phyloP scores from a whole-genome alignment of 2,113 vertebrate genomes.

The Callaeas wilsoni region DNA sequence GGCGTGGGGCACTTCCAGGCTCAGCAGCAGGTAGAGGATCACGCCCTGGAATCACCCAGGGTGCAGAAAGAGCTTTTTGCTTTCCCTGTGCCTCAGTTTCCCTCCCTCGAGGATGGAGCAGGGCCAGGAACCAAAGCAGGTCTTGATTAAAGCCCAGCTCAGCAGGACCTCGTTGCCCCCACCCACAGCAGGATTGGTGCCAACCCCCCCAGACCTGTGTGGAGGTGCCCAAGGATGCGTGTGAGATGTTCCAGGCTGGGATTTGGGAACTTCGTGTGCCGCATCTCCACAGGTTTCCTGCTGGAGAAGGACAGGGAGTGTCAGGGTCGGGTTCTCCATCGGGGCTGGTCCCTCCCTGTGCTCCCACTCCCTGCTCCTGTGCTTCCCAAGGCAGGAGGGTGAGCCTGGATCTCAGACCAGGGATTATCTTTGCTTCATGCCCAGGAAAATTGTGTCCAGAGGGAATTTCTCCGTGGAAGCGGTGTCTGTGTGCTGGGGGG shows the following conservation, averaged over 20 bases:
- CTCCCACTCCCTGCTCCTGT: background rate
- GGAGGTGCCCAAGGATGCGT: background rate
- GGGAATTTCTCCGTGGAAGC: background rate
- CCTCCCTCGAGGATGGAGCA: background rate
- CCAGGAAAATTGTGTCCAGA: background rate
- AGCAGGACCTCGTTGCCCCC: background rate
- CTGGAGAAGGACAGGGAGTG: background rate
- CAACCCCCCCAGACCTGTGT: background rate
- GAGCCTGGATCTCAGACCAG: background rate
- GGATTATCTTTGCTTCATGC: accelerated
- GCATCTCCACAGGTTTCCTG: background rate
- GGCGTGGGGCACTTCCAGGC: background rate
- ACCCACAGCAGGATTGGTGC: background rate
- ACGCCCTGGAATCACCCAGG: background rate
- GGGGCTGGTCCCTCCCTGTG: background rate
- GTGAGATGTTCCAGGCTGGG: background rate
- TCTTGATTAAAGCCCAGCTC: background rate
- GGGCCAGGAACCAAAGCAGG: background rate
- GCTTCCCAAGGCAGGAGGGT: background rate
- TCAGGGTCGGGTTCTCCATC: background rate
- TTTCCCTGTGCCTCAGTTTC: background rate
- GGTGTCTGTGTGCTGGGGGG: accelerated
- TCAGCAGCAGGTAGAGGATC: background rate
- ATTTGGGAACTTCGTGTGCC: background rate
- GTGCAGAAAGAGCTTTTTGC: background rate